phyloP scores from a whole-genome alignment of 2,797 vertebrate species.

The Crenichthys baileyi region DNA sequence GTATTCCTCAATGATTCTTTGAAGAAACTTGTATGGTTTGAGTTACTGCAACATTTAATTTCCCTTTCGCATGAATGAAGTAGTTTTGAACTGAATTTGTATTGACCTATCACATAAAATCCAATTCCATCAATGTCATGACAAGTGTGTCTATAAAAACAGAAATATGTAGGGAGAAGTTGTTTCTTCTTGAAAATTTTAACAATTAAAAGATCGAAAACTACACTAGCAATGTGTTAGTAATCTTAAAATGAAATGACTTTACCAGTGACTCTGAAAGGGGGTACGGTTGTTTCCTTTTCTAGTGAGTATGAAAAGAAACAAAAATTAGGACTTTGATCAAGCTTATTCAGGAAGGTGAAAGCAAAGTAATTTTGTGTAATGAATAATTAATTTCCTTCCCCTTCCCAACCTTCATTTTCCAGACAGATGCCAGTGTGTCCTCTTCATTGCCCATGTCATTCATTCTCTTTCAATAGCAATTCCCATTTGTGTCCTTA shows the following conservation, averaged over 20 bases:
- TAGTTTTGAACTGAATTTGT: background rate
- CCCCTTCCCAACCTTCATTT: slow-evolving; percentile 67
- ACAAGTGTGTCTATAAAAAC: slow-evolving; percentile 1
- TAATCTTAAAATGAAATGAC: slow-evolving; percentile 22
- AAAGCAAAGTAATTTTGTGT: slow-evolving; percentile 88
- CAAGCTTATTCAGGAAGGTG: slow-evolving; percentile 87
- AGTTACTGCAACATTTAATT: background rate
- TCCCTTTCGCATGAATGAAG: background rate
- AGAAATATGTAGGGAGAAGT: background rate
- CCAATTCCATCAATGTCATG: background rate
- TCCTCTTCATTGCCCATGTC: slow-evolving; percentile 89
- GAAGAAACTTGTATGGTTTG: background rate
- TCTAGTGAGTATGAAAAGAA: slow-evolving; percentile 34
- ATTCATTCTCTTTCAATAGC: slow-evolving; percentile 93
- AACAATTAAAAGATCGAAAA: background rate
- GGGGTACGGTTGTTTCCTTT: background rate
- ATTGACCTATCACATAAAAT: background rate
- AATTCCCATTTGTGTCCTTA: slow-evolving; percentile 85
- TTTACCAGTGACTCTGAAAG: slow-evolving; percentile 12
- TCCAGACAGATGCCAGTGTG: slow-evolving; percentile 87
- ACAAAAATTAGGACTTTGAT: slow-evolving; percentile 70
- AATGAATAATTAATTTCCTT: slow-evolving; percentile 91
- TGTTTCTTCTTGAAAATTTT: background rate
- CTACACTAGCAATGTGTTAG: background rate
- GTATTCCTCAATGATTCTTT: background rate